Conservation (phyloP, 2,113 vertebrate species). For the Crotophaga sulcirostris region DNA sequence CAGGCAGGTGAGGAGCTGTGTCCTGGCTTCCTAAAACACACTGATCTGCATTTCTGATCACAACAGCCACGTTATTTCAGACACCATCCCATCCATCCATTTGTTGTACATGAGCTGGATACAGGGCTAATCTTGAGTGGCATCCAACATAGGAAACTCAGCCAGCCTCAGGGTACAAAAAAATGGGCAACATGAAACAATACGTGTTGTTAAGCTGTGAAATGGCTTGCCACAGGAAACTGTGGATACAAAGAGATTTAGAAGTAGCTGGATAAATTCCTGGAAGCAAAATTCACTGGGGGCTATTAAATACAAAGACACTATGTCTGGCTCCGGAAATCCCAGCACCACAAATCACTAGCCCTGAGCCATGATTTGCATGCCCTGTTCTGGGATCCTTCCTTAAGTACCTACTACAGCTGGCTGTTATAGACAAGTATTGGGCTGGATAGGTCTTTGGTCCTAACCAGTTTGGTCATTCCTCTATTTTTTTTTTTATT, state of each 20-base stretch:
- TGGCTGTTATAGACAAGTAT: background rate
- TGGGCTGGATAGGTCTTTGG: background rate
- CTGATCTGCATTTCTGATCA: background rate
- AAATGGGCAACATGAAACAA: background rate
- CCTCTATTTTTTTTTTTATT: background rate
- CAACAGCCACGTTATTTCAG: background rate
- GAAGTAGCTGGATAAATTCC: slow-evolving; percentile 47
- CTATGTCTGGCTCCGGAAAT: slow-evolving; percentile 33
- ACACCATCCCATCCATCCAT: background rate
- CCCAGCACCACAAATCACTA: slow-evolving; percentile 37
- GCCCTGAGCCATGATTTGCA: background rate
- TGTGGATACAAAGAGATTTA: slow-evolving; percentile 13
- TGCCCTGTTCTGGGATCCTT: background rate
- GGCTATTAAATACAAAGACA: slow-evolving; percentile 38
- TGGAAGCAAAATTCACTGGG: slow-evolving; percentile 48
- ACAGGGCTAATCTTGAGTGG: background rate
- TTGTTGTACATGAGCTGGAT: background rate
- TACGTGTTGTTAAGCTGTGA: background rate
- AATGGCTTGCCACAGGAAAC: slow-evolving; percentile 52
- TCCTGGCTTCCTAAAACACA: background rate
- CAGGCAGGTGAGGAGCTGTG: background rate
- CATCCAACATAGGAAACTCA: background rate
- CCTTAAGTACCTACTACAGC: background rate
- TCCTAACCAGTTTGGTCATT: background rate
- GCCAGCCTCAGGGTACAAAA: background rate